Evolutionary conservation across 2,888 invertebrate genomes (phyloP).

Genomic region (Phragmatobia fuliginosa): DNA sequence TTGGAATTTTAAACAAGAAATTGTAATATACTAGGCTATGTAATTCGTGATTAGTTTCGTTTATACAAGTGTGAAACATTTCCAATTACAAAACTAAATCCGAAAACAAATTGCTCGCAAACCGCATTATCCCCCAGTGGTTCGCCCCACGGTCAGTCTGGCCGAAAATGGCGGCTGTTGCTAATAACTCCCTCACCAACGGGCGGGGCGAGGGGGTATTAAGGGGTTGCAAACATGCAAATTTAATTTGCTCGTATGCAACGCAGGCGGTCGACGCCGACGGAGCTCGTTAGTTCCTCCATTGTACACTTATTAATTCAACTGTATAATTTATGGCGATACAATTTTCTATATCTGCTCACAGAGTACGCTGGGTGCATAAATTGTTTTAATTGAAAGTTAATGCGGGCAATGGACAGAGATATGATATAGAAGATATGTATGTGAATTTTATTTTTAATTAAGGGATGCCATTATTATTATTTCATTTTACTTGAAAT

Average conservation of each 20-base stretch:
- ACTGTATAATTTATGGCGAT: constrained; percentile 77
- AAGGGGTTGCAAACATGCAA: constrained; percentile 82
- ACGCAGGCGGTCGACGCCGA: constrained; percentile 72
- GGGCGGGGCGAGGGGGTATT: constrained; percentile 65
- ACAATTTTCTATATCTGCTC: constrained; percentile 60
- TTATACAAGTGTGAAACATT: constrained; percentile 37
- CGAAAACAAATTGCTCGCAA: constrained; percentile 61
- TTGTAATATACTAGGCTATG: not conserved
- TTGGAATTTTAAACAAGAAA: not conserved
- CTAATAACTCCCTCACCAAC: constrained; percentile 58
- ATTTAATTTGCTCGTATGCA: constrained; percentile 78
- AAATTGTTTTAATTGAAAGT: constrained; percentile 82
- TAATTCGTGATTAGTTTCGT: not conserved
- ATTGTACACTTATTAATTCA: constrained; percentile 83
- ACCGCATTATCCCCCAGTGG: constrained; percentile 57
- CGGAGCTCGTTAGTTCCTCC: constrained; percentile 74
- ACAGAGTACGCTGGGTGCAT: constrained; percentile 65
- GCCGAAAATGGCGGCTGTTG: constrained; percentile 70
- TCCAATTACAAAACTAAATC: constrained; percentile 58
- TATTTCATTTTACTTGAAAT: not conserved
- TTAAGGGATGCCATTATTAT: constrained; percentile 19
- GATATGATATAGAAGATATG: constrained; percentile 25
- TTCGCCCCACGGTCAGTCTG: constrained; percentile 52
- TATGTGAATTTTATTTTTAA: constrained; percentile 31
- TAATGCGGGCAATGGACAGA: constrained; percentile 73